Conservation (phyloP, 2,113 vertebrate species). For the Menidia beryllina region DNA sequence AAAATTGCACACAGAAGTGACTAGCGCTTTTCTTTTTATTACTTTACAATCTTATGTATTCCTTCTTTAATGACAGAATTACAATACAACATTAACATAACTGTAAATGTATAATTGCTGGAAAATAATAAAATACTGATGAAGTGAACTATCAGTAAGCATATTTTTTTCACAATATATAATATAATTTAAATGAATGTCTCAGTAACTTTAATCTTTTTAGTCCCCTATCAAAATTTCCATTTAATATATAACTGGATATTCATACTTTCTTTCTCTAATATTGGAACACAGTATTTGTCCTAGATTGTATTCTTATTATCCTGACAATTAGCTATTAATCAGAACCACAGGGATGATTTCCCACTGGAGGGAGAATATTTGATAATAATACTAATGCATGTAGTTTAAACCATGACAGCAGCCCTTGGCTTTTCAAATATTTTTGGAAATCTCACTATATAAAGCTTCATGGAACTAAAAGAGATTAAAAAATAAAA, state of each 20-base stretch:
- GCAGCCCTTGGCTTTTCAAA: neutral
- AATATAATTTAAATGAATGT: too few relatives aligned
- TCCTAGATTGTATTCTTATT: neutral
- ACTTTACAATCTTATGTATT: neutral
- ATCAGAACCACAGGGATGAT: neutral
- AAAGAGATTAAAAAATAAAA: too few relatives aligned
- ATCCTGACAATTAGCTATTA: slow-evolving; percentile 7
- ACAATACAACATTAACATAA: neutral
- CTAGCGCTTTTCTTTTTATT: neutral
- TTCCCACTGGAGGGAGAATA: neutral
- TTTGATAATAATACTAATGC: neutral
- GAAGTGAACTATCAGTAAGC: too few relatives aligned
- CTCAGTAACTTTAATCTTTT: neutral
- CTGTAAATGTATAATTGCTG: neutral
- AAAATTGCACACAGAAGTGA: too few relatives aligned
- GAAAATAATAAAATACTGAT: too few relatives aligned
- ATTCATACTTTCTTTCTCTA: neutral
- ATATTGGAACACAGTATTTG: neutral
- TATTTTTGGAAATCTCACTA: too few relatives aligned
- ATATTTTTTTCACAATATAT: too few relatives aligned
- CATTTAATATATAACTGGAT: neutral
- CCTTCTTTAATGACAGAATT: neutral
- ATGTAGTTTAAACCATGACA: neutral
- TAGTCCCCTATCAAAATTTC: neutral
- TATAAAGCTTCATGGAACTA: too few relatives aligned